Base-by-base conservation (phyloP, 1,140 invertebrate species). In the Monochamus saltuarius region DNA sequence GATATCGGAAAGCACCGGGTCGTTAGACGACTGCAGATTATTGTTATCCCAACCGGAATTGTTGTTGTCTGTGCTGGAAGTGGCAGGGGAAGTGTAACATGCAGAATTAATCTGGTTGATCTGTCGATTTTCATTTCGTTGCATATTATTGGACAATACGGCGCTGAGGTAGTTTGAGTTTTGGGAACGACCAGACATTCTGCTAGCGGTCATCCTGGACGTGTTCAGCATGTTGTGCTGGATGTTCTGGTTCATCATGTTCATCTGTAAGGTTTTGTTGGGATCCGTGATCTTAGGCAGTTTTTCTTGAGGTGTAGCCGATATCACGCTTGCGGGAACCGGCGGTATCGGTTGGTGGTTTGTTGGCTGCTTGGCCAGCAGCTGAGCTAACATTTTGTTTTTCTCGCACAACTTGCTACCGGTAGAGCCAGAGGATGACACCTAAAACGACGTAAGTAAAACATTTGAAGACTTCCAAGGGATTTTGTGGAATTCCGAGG, bases 321-420 rank as follows among this genome's bases (percentile, higher is more conserved):
- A 85, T 79, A 85, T 86, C 75, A 83, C 82, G 79, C 81, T 85
- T 16, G 82, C 80, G 60, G 87, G 82, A 59, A 87, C 81, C 51
- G 83, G 82, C 63, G 86, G 84, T 55, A 89, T 85, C 1, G 82
- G 81, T 39, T 88, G 85, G 47, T 87, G 85, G 37, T 85, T 83
- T n/a, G 87, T 83, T 50, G 89, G 86, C 66, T 89, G 85, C 72
- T 89, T 89, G 9, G 90, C 89, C 68, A 96, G 77, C 55, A 96
- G 76, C 43, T 87, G 87, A 9, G 92, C 91, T 61, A 95, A 80
- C 85, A 95, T 91, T 68, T 89, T 88, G 77, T 97, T 97, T 69
- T 87, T 89, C 73, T 91, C 85, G 75, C 88, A 89, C 4, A 92
- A 79, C 59, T 86, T 85, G 66, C 87, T 89, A 64, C 68, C 61